A percentile compares a stretch with the other conserved stretches of the same genome.
These are phyloP conservation scores for Drosophila merina DNA, from an alignment of 2,888 invertebrate species.

Conservation along the genomic window DNA sequence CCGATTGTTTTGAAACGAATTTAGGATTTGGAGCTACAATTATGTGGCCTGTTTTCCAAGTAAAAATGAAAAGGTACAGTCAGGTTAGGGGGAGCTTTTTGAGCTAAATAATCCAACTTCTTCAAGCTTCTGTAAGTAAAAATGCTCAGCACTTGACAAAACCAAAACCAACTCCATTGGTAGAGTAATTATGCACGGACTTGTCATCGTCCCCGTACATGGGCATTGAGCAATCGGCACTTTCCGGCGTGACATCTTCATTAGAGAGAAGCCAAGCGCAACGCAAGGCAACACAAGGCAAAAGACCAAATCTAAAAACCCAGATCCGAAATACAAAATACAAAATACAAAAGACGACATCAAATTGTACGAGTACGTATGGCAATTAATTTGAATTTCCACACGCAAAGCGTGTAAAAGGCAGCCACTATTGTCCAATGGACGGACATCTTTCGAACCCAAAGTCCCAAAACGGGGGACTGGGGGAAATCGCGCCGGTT, in stretches of 20 bases:
- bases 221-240: constrained; percentile 52
- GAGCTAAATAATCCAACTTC: background rate
- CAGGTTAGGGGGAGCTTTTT: background rate
- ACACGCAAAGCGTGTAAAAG: constrained; percentile 79
- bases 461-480: constrained; percentile 45
- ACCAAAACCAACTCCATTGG: background rate
- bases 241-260: constrained; percentile 66
- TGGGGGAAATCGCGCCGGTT: constrained; percentile 33
- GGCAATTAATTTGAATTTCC: constrained; percentile 78
- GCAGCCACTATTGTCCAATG: constrained; percentile 47
- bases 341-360: constrained; percentile 39
- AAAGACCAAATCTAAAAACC: constrained; percentile 20
- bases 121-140: background rate
- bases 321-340: constrained; percentile 23
- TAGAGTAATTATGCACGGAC: constrained; percentile 50
- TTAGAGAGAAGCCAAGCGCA: constrained; percentile 67
- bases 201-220: constrained; percentile 45
- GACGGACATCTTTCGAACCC: constrained; percentile 50
- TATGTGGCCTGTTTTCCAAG: background rate
- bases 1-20: background rate
- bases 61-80: background rate
- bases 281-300: constrained; percentile 46
- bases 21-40: background rate
- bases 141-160: background rate
- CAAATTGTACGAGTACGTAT: constrained; percentile 47